Conservation (phyloP, 2,888 invertebrate genomes). For the Biston betularia region DNA sequence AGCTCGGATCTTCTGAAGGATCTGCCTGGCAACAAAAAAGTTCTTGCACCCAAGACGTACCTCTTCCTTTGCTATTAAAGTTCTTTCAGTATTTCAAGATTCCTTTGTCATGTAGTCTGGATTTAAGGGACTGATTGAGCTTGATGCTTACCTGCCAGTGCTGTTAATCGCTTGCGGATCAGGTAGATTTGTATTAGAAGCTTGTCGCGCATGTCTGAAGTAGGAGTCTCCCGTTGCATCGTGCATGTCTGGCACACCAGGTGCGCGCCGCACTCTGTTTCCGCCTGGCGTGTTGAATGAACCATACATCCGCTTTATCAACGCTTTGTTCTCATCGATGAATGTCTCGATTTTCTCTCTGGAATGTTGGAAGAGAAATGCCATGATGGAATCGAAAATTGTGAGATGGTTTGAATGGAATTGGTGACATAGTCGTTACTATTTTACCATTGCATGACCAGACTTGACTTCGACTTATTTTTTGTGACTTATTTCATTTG, state of each 20-base stretch:
- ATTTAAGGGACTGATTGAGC: neutral
- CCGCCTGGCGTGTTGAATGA: constrained; percentile 89
- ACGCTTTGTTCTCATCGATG: constrained; percentile 97
- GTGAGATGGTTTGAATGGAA: neutral
- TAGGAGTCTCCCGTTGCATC: constrained; percentile 72
- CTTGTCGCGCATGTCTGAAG: constrained; percentile 78
- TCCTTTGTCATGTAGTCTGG: neutral
- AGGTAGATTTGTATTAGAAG: constrained; percentile 69
- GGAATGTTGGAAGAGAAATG: constrained; percentile 57
- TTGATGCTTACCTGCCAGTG: constrained; percentile 70
- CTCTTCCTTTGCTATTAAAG: too few species aligned
- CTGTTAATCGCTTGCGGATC: constrained; percentile 77
- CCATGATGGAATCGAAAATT: neutral
- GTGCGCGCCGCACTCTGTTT: constrained; percentile 73
- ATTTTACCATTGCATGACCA: too few species aligned
- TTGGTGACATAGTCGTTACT: neutral
- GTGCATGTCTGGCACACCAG: constrained; percentile 86
- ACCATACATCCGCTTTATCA: constrained; percentile 97
- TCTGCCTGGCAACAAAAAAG: too few species aligned
- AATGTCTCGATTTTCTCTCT: constrained; percentile 96
- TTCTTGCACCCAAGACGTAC: too few species aligned
- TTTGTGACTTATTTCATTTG: too few species aligned
- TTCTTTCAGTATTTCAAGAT: too few species aligned
- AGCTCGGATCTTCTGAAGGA: too few species aligned
- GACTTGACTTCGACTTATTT: neutral